These are phyloP conservation scores for Plebejus melissa DNA, from an alignment of 2,888 invertebrate genomes.

Conservation along the genomic window DNA sequence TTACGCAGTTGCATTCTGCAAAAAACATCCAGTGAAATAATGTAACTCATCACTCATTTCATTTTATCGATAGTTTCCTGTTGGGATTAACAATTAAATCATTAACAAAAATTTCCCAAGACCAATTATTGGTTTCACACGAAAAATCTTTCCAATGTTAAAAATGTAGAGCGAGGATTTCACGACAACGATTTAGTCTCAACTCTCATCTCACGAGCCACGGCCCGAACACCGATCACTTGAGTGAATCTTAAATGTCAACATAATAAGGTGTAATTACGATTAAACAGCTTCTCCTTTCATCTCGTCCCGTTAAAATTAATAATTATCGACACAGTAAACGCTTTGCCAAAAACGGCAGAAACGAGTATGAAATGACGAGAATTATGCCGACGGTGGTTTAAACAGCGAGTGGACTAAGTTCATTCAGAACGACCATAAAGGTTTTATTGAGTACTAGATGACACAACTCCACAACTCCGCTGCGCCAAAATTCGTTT, in stretches of 20 bases:
- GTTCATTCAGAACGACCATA: too few relatives aligned
- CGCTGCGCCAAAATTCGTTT: too few relatives aligned
- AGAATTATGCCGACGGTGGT: neutral
- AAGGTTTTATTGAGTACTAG: too few relatives aligned
- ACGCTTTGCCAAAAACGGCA: constrained; percentile 2
- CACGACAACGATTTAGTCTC: constrained; percentile 17
- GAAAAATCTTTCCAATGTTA: neutral
- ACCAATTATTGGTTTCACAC: neutral
- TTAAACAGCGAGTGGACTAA: neutral
- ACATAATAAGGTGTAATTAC: constrained; percentile 28
- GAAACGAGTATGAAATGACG: neutral
- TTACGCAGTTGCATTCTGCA: too few relatives aligned
- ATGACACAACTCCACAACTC: too few relatives aligned
- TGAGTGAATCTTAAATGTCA: constrained; percentile 30
- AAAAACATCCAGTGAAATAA: neutral
- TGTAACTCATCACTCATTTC: neutral
- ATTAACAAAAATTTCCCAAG: neutral
- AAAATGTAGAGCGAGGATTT: constrained; percentile 18
- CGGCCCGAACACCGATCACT: constrained; percentile 20
- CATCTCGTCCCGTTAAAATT: constrained; percentile 20
- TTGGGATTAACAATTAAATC: neutral
- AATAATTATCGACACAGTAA: constrained; percentile 23
- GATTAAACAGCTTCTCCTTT: constrained; percentile 15
- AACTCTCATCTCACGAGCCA: constrained; percentile 20
- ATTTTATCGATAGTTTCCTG: neutral